Evolutionary conservation across 1,140 invertebrate species (phyloP).

Genomic region (Melipona quadrifasciata): DNA sequence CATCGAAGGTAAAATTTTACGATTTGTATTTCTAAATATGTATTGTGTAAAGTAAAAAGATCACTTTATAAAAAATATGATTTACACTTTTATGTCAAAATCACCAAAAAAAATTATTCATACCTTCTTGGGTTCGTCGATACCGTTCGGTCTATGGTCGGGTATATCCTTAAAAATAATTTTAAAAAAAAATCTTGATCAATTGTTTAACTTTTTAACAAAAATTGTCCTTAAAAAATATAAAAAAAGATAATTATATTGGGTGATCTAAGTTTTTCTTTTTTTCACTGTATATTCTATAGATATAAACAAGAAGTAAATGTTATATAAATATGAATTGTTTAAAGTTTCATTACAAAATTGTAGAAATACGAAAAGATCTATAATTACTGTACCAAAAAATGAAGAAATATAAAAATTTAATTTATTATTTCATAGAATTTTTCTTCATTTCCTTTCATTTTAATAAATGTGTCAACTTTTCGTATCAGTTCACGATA

Average conservation of each 20-base stretch:
- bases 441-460: not conserved
- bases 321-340: not conserved
- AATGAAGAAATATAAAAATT: not conserved
- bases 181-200: slow-evolving; percentile 57
- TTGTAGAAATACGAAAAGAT: too few relatives aligned
- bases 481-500: too few relatives aligned
- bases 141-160: slow-evolving; percentile 77
- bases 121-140: slow-evolving; percentile 79
- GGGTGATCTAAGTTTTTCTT: not conserved
- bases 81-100: not conserved
- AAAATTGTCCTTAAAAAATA: slow-evolving; percentile 7
- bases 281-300: not conserved
- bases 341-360: not conserved
- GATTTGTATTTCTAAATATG: not conserved
- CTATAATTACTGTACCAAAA: too few relatives aligned
- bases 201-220: not conserved
- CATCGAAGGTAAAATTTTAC: not conserved
- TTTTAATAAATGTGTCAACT: too few relatives aligned
- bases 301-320: not conserved
- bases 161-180: slow-evolving; percentile 78
- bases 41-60: not conserved
- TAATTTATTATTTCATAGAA: not conserved
- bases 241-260: not conserved
- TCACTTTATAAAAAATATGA: not conserved
- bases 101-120: slow-evolving; percentile 39